Percentiles rank a stretch among this genome's conserved stretches.
These are phyloP conservation scores for Puma concolor DNA, from an alignment of 2,113 vertebrate genomes.

Conservation along the genomic window DNA sequence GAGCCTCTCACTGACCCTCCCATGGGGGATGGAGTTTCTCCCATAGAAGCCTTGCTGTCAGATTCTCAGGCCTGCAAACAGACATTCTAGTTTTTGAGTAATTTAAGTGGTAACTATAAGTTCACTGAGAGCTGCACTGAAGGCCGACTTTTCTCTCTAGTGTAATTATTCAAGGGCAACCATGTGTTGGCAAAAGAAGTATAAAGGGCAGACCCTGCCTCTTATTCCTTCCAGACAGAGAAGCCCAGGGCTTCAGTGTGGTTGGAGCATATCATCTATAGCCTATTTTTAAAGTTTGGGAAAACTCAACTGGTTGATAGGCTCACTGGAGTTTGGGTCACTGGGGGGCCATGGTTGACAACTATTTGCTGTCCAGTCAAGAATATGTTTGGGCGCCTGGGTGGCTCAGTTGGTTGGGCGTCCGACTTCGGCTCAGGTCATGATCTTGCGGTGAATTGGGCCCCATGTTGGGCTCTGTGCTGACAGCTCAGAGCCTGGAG, in stretches of 20 bases:
- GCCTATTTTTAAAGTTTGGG: not conserved
- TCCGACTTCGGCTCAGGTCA: too few relatives aligned
- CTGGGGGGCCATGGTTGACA: not conserved
- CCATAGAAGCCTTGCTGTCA: not conserved
- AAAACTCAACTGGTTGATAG: not conserved
- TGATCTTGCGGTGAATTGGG: too few relatives aligned
- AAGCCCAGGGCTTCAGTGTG: not conserved
- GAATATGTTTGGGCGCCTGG: not conserved
- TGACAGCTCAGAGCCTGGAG: too few relatives aligned
- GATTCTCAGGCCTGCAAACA: not conserved
- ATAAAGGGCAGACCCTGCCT: not conserved
- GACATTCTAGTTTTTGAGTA: conserved; percentile 1
- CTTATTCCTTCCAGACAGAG: not conserved
- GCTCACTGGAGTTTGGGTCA: not conserved
- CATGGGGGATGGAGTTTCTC: not conserved
- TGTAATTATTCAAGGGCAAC: conserved; percentile 48
- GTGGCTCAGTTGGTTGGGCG: too few relatives aligned
- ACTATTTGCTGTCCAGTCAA: not conserved
- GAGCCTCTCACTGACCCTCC: not conserved
- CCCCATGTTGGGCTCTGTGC: too few relatives aligned
- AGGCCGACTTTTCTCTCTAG: not conserved
- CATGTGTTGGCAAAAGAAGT: not conserved
- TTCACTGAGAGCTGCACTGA: not conserved
- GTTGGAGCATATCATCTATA: not conserved
- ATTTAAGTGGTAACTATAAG: conserved; percentile 52